A percentile compares a stretch with the other conserved stretches of the same genome.
Conservation (phyloP, 2,113 vertebrate species). For the Montifringilla adamsi region DNA sequence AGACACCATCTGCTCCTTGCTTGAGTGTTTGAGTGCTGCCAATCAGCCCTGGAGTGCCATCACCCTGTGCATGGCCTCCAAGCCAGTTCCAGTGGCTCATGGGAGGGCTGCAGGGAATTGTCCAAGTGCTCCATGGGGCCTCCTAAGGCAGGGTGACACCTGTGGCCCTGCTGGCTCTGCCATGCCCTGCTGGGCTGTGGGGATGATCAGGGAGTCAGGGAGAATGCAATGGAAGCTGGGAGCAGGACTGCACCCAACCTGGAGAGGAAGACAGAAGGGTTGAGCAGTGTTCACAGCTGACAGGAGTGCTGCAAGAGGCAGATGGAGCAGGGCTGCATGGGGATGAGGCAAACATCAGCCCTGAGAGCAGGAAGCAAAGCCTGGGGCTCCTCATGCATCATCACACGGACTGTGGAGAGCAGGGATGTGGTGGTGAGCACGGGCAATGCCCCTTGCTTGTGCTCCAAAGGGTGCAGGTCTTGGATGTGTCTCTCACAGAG, state of each 20-base stretch:
- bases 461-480: neutral
- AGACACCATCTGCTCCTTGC: neutral
- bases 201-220: accelerated
- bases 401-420: neutral
- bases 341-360: neutral
- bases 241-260: neutral
- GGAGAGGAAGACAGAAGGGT: neutral
- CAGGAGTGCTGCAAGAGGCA: neutral
- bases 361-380: neutral
- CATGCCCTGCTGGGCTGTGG: neutral
- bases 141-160: neutral
- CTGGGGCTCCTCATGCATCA: neutral
- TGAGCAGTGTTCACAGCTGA: neutral
- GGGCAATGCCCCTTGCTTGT: accelerated
- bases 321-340: accelerated
- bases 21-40: neutral
- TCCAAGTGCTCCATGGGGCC: accelerated
- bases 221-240: accelerated
- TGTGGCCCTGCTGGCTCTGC: neutral
- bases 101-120: accelerated
- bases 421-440: accelerated
- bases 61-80: neutral
- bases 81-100: accelerated
- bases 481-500: neutral
- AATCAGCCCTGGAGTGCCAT: accelerated